These are phyloP conservation scores for Ladona fulva DNA, from an alignment of 1,140 invertebrate genomes.

Conservation along the genomic window DNA sequence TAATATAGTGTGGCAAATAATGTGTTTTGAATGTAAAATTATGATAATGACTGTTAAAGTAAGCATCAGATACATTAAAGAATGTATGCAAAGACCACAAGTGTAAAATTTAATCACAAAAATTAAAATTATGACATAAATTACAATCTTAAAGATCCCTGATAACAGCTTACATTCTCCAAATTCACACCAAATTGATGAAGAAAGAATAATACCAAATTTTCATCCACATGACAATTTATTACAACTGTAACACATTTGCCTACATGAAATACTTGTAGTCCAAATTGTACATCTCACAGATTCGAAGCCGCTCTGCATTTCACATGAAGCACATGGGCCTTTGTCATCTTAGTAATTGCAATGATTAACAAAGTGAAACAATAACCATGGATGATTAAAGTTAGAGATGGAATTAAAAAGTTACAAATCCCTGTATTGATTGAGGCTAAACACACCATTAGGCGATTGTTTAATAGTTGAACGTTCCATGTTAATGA, in stretches of 20 bases:
- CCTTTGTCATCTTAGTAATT: not conserved
- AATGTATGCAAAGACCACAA: no score
- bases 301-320: not conserved
- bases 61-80: no score
- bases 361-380: not conserved
- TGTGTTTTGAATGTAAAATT: no score
- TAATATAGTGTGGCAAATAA: no score
- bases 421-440: slow-evolving; percentile 10
- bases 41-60: no score
- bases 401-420: not conserved
- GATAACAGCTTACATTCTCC: no score
- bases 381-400: not conserved
- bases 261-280: not conserved
- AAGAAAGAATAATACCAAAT: not conserved
- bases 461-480: not conserved
- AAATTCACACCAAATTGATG: no score
- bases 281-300: not conserved
- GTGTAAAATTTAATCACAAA: no score
- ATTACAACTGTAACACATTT: not conserved
- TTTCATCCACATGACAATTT: slow-evolving; percentile 10
- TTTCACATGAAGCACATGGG: not conserved
- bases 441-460: not conserved
- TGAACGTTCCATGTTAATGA: not conserved
- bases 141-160: no score
- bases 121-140: no score